These are phyloP conservation scores for Anolis sagrei DNA, from an alignment of 2,113 vertebrate species.

Conservation along the genomic window DNA sequence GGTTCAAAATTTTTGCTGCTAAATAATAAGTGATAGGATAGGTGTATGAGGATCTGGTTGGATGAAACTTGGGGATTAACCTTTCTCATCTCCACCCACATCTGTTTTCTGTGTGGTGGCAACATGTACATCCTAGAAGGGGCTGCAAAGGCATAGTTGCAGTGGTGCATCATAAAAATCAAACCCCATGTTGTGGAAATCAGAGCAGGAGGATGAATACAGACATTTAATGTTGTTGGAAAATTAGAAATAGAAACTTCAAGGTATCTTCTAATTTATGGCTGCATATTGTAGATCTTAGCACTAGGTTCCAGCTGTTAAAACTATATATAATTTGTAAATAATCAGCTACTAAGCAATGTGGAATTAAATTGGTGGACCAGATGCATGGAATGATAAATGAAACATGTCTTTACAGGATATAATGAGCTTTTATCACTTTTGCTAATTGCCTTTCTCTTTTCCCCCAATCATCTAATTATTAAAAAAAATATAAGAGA, in stretches of 20 bases:
- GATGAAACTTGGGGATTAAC: no score
- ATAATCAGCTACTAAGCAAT: conserved; percentile 27
- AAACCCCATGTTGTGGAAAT: neutral
- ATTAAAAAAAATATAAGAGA: neutral
- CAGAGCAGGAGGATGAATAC: neutral
- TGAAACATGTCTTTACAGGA: conserved; percentile 3
- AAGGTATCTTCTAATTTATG: conserved; percentile 8
- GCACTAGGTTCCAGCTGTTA: neutral
- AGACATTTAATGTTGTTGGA: neutral
- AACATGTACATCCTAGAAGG: no score
- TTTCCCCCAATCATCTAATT: neutral
- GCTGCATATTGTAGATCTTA: conserved; percentile 17
- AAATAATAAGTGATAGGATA: no score
- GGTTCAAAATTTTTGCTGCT: no score
- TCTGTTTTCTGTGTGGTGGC: no score
- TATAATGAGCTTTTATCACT: conserved; percentile 8
- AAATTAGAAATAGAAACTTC: neutral
- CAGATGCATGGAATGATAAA: conserved; percentile 19
- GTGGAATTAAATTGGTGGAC: conserved; percentile 3
- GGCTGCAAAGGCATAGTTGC: no score
- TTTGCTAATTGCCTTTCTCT: neutral
- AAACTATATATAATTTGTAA: conserved; percentile 17
- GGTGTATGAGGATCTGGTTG: no score
- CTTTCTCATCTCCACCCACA: no score
- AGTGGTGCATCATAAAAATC: neutral